Conservation (phyloP, 1,140 invertebrate genomes). For the Drosophila tsacasi region DNA sequence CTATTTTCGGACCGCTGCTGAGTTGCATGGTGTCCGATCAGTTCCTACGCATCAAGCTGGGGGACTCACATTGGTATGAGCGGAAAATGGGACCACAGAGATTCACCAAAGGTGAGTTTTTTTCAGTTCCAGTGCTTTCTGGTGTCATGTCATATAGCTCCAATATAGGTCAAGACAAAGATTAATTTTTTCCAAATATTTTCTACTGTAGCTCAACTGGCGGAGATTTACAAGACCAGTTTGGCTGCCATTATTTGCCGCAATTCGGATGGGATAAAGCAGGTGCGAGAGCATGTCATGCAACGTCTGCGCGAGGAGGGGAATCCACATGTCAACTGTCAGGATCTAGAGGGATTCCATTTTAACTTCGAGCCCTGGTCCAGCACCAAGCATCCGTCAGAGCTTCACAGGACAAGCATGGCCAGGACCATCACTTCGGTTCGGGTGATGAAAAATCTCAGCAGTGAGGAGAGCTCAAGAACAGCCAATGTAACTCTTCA, state of each 20-base stretch:
- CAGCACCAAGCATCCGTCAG: slow-evolving; percentile 10
- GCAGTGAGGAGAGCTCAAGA: background rate
- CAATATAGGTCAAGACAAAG: too few relatives aligned
- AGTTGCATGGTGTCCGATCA: slow-evolving; percentile 95
- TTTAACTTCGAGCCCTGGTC: slow-evolving; percentile 88
- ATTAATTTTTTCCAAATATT: background rate
- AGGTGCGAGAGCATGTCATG: slow-evolving; percentile 93
- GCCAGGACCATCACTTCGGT: slow-evolving; percentile 53
- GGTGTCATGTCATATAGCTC: too few relatives aligned
- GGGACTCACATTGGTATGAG: slow-evolving; percentile 96
- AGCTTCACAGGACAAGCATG: slow-evolving; percentile 53
- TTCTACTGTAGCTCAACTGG: slow-evolving; percentile 89
- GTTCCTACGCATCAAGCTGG: slow-evolving; percentile 91
- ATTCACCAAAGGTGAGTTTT: slow-evolving; percentile 87
- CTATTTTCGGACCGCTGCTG: slow-evolving; percentile 93
- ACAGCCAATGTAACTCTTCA: slow-evolving; percentile 12
- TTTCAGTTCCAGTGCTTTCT: too few relatives aligned
- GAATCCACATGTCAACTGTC: slow-evolving; percentile 89
- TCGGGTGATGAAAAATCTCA: slow-evolving; percentile 37
- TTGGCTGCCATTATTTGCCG: slow-evolving; percentile 95
- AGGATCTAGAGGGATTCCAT: slow-evolving; percentile 85
- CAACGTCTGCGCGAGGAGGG: slow-evolving; percentile 85
- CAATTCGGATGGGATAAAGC: slow-evolving; percentile 91
- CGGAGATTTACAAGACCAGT: slow-evolving; percentile 93
- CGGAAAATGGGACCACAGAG: slow-evolving; percentile 87